Evolutionary conservation across 2,888 invertebrate species (phyloP), one percentile per base, ranked within the genome.

Genomic region (Schrankia costaestrigalis): DNA sequence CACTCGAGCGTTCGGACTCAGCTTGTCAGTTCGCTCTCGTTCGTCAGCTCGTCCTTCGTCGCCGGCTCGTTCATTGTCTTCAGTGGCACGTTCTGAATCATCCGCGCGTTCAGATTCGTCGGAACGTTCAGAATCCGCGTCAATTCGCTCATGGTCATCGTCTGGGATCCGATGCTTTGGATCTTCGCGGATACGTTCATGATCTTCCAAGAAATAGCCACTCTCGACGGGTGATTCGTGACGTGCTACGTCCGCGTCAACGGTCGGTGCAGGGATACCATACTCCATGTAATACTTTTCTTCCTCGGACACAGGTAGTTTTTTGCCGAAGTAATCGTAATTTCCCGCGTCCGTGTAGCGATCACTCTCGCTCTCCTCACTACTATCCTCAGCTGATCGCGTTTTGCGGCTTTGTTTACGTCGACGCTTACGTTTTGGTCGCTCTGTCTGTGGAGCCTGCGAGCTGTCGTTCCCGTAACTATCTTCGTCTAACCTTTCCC

Each of bases 321-420:
- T 75, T 1, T 71, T 66, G 2, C 85, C 86, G 50, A 63, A 83
- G 53, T 83, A 87, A 48, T 86, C 85, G 48, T 78, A 84, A 31
- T 78, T 73, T 0, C 70, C 79, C 2, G 71, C 76, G 2, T n/a
- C n/a, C n/a, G 67, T 52, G 17, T 51, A 43, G 35, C 73, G 75
- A 0, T 63, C 56, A 13, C 72, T 71, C 8, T 52, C 41, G 3
- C n/a, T 18, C n/a, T 25, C 28, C 1, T 21, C 14, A 3, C 22
- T 14, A 12, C 73, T 71, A 2, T 50, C 39, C 3, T 45, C 53
- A 0, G 54, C 42, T n/a, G 76, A 65, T 1, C 85, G 73, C 2
- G 69, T 65, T 28, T 57, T 65, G 1, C 83, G 71, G 29, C 51
- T 66, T 31, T 70, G 64, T 47, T 81, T 83, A 26, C 76, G 76